phyloP scores from a whole-genome alignment of 2,888 invertebrate species.

The Trichopoda pennipes region DNA sequence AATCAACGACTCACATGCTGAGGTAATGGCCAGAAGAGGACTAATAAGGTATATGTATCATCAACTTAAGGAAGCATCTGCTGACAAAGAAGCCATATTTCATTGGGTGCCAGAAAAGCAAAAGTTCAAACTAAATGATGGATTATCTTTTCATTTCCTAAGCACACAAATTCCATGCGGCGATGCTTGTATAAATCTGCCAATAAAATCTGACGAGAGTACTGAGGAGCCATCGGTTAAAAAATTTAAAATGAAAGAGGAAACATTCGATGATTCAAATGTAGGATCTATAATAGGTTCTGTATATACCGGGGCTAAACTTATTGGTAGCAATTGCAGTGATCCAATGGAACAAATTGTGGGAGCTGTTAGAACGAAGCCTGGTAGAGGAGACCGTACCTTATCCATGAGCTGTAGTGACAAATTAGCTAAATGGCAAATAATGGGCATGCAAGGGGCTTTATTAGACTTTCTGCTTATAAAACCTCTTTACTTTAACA shows the following conservation, averaged over 20 bases:
- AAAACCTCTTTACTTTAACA: slow-evolving; percentile 86
- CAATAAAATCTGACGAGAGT: not conserved
- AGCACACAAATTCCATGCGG: slow-evolving; percentile 95
- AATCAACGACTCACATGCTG: slow-evolving; percentile 95
- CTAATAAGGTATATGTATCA: slow-evolving; percentile 89
- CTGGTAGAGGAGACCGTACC: slow-evolving; percentile 94
- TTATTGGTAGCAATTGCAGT: slow-evolving; percentile 82
- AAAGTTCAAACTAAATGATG: slow-evolving; percentile 82
- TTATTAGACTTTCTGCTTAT: slow-evolving; percentile 86
- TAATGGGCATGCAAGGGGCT: slow-evolving; percentile 92
- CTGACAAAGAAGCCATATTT: slow-evolving; percentile 77
- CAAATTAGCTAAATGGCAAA: slow-evolving; percentile 94
- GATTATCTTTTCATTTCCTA: slow-evolving; percentile 89
- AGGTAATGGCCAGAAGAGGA: slow-evolving; percentile 91
- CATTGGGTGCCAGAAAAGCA: slow-evolving; percentile 72
- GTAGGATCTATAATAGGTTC: slow-evolving; percentile 15
- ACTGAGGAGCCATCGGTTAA: slow-evolving; percentile 43
- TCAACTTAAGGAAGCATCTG: slow-evolving; percentile 81
- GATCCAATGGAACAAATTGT: slow-evolving; percentile 85
- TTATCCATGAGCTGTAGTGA: slow-evolving; percentile 96
- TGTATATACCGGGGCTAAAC: slow-evolving; percentile 92
- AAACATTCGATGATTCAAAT: slow-evolving; percentile 29
- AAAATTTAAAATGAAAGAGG: slow-evolving; percentile 41
- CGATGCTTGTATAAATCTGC: slow-evolving; percentile 91
- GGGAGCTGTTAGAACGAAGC: slow-evolving; percentile 91